phyloP scores from a whole-genome alignment of 2,888 invertebrate species.

The Drosophila robusta region DNA sequence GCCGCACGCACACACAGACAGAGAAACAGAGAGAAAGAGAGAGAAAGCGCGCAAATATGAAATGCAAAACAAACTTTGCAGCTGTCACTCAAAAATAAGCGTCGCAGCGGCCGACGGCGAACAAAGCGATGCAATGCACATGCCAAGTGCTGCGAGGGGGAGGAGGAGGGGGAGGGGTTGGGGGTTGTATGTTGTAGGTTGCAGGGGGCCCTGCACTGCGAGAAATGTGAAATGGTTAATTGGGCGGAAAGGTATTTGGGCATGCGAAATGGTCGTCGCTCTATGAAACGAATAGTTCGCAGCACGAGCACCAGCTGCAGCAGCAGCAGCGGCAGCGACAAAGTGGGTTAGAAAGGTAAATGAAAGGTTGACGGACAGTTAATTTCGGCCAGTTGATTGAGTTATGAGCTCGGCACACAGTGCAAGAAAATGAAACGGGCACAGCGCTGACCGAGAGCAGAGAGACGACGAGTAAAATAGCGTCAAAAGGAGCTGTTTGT shows the following conservation, averaged over 20 bases:
- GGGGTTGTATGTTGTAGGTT: not conserved
- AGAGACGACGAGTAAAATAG: not conserved
- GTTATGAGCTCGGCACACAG: constrained; percentile 51
- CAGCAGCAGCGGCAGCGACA: constrained; percentile 15
- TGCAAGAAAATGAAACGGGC: not conserved
- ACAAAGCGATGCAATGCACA: constrained; percentile 56
- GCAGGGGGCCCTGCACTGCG: constrained; percentile 55
- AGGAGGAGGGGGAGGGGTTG: not conserved
- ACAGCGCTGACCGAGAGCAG: not conserved
- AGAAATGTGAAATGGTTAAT: constrained; percentile 72
- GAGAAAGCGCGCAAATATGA: constrained; percentile 70
- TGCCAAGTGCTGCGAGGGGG: constrained; percentile 33
- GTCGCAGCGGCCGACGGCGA: constrained; percentile 63
- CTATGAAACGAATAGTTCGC: constrained; percentile 47
- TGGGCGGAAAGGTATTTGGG: constrained; percentile 69
- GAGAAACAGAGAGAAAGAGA: constrained; percentile 12
- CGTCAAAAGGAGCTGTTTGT: constrained; percentile 22
- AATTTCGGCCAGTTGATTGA: constrained; percentile 69
- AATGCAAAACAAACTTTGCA: constrained; percentile 81
- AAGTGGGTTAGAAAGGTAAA: constrained; percentile 62
- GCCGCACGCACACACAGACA: constrained; percentile 45
- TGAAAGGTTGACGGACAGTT: constrained; percentile 76
- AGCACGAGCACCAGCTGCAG: constrained; percentile 17
- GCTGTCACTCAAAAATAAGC: constrained; percentile 79
- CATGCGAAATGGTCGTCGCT: constrained; percentile 46